These are phyloP conservation scores for Glareola pratincola DNA, from an alignment of 2,113 vertebrate species.

Conservation along the genomic window DNA sequence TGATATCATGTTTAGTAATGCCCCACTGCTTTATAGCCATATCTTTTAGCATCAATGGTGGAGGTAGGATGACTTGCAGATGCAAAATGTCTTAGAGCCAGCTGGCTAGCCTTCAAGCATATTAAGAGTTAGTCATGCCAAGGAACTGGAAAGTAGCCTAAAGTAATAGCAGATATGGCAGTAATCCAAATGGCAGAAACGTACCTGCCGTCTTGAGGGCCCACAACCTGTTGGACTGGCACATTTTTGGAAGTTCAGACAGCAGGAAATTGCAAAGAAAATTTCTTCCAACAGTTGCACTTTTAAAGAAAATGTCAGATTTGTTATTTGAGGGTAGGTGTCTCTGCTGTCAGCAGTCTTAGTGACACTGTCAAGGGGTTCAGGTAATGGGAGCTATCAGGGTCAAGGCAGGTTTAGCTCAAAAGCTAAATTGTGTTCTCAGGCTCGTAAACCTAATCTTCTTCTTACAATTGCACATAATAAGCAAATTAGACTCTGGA, in stretches of 20 bases:
- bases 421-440: background rate
- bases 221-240: background rate
- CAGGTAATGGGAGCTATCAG: background rate
- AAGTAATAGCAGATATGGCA: conserved; percentile 47
- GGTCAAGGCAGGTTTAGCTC: background rate
- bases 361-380: background rate
- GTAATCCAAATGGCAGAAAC: background rate
- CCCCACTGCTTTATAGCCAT: background rate
- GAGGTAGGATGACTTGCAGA: conserved; percentile 22
- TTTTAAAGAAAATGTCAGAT: background rate
- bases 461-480: background rate
- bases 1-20: background rate
- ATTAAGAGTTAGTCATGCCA: background rate
- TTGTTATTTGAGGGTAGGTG: background rate
- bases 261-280: background rate
- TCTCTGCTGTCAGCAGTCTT: background rate
- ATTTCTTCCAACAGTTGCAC: background rate
- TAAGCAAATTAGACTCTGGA: background rate
- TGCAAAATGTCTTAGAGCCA: conserved; percentile 3
- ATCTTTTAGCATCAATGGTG: conserved; percentile 31
- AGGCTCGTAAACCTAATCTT: background rate
- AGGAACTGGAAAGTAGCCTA: background rate
- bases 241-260: background rate
- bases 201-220: background rate
- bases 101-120: conserved; percentile 42